Percentiles rank a stretch among this genome's conserved stretches.
Conservation (phyloP, 2,888 invertebrate species). For the Parascotia fuliginaria region DNA sequence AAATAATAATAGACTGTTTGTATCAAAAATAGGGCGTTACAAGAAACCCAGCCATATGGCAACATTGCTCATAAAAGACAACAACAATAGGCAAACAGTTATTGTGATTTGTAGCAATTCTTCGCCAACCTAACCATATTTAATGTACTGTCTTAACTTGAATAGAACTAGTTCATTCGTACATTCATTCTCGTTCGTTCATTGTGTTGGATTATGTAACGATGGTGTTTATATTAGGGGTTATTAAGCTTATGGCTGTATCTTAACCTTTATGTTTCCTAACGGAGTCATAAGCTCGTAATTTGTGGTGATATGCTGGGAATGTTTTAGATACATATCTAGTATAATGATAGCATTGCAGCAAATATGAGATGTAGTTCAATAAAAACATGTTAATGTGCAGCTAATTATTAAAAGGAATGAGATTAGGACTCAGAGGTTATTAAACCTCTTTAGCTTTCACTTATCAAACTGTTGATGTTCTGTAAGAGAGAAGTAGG, state of each 20-base stretch:
- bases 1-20: conserved; percentile 1
- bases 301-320: background rate
- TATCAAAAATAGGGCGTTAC: conserved; percentile 1
- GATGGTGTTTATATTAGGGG: conserved; percentile 6
- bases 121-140: conserved; percentile 34
- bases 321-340: background rate
- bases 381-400: background rate
- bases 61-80: conserved; percentile 25
- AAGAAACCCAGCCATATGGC: conserved; percentile 23
- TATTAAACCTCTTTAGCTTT: no score
- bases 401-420: no score
- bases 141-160: conserved; percentile 28
- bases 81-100: conserved; percentile 29
- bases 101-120: conserved; percentile 39
- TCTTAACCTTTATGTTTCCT: conserved; percentile 3
- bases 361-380: background rate
- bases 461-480: no score
- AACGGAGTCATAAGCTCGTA: background rate
- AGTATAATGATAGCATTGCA: conserved; percentile 4
- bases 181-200: conserved; percentile 16
- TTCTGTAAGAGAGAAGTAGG: no score
- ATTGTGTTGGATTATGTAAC: conserved; percentile 1
- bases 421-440: no score
- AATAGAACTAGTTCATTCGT: conserved; percentile 21
- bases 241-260: conserved; percentile 7